Evolutionary conservation across 2,888 invertebrate genomes (phyloP), one percentile per base, ranked within the genome.

Genomic region (Phoenoteleia sp.): DNA sequence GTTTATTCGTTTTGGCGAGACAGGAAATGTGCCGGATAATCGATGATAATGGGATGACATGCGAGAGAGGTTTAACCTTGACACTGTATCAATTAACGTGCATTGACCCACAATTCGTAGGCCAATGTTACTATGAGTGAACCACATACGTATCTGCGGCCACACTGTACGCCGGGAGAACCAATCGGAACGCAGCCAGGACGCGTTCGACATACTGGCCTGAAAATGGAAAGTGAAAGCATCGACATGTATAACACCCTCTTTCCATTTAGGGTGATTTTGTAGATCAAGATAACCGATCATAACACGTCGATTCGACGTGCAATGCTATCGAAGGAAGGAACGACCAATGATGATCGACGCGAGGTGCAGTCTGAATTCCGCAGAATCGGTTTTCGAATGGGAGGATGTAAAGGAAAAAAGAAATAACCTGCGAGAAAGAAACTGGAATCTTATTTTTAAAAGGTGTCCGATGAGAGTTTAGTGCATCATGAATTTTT

Each of bases 31-130:
- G 89, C 87, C 91, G 91, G 90, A 91, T 92, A 91, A 91, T 92
- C 92, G 90, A 93, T 92, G 92, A 92, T 93, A 93, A 93, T 93
- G 91, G 91, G 91, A 93, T 93, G 92, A 93, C 87, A 87, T 87
- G 88, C 89, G 88, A 89, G 84, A 87, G 91, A 90, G 91, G 90
- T 92, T 91, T 89, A 92, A 91, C 93, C 93, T 93, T 93, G 93
- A 93, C 93, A 93, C 89, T 93, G 93, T 88, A 93, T 91, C 93
- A 93, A 93, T 93, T 93, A 93, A 90, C 92, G 92, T 89, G 87
- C 91, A 89, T 91, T 89, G 91, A 93, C 92, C 92, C 91, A 91
- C 90, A 88, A 89, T 91, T 86, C 87, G 89, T 87, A 88, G 89
- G 89, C 90, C 91, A 91, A 90, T 92, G 91, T 89, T 89, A 89